Evolutionary conservation across 2,113 vertebrate genomes (phyloP).

Genomic region (Apodemus speciosus): DNA sequence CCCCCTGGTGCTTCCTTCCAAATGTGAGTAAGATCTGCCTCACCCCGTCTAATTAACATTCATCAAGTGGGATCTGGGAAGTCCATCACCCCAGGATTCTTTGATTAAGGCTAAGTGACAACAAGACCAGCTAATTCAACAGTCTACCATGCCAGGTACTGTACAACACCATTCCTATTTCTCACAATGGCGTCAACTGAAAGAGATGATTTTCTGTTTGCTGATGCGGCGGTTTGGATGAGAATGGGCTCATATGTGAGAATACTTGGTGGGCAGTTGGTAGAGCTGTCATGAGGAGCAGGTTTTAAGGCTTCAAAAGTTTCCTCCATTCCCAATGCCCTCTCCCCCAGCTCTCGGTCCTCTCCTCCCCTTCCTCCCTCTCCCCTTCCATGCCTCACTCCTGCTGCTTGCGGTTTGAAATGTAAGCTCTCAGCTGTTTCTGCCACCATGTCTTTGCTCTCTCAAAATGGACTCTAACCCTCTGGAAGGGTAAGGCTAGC

Average conservation of each 20-base stretch:
- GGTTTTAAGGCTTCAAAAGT: background rate
- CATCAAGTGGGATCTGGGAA: too few relatives aligned
- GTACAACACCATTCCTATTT: background rate
- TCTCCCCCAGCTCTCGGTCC: background rate
- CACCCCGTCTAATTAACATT: too few relatives aligned
- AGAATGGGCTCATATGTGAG: background rate
- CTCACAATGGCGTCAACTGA: background rate
- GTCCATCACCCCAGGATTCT: too few relatives aligned
- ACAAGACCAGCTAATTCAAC: background rate
- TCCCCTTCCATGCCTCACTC: background rate
- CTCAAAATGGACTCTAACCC: background rate
- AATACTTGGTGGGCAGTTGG: background rate
- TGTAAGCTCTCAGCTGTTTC: background rate
- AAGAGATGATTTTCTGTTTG: background rate
- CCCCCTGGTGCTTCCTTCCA: background rate
- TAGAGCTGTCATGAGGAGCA: background rate
- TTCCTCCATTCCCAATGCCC: background rate
- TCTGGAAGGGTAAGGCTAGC: background rate
- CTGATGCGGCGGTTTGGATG: background rate
- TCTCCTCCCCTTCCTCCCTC: background rate
- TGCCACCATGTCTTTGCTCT: background rate
- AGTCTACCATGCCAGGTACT: background rate
- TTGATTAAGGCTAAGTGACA: too few relatives aligned
- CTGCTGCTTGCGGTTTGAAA: background rate
- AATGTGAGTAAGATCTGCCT: background rate